Conservation (phyloP, 2,797 vertebrate genomes). For the Neopelma chrysocephalum region DNA sequence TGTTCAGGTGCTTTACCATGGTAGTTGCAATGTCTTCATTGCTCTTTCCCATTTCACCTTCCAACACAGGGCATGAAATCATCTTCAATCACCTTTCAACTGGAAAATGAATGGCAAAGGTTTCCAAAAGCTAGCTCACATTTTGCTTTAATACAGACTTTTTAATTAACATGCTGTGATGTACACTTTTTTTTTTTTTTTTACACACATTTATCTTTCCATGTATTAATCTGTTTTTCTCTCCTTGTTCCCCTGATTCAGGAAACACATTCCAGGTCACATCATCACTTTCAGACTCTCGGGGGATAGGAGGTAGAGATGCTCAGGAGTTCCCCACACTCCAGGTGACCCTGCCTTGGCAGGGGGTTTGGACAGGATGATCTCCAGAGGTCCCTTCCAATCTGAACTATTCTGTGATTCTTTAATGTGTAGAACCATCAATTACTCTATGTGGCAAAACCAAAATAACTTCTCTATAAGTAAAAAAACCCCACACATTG, state of each 20-base stretch:
- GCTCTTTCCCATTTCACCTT: not conserved
- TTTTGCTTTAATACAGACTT: not conserved
- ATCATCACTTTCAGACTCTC: not conserved
- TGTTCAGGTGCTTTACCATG: not conserved
- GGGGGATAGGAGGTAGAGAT: not conserved
- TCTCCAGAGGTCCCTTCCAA: not conserved
- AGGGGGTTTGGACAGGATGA: not conserved
- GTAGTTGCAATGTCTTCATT: not conserved
- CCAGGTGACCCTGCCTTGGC: not conserved
- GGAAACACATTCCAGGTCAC: not conserved
- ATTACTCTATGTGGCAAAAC: not conserved
- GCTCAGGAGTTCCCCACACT: not conserved
- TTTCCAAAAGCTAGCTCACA: not conserved
- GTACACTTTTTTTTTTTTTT: not conserved
- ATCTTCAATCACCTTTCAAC: not conserved
- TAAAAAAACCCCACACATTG: not conserved
- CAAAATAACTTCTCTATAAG: not conserved
- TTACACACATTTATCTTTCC: not conserved
- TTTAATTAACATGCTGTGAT: not conserved
- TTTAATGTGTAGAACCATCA: not conserved
- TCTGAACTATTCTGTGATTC: not conserved
- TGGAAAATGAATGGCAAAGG: rapidly evolving
- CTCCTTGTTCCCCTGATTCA: not conserved
- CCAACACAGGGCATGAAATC: not conserved
- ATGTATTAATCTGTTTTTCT: not conserved